Evolutionary conservation across 2,888 invertebrate species (phyloP).

Genomic region (Dicyrtoma fusca): DNA sequence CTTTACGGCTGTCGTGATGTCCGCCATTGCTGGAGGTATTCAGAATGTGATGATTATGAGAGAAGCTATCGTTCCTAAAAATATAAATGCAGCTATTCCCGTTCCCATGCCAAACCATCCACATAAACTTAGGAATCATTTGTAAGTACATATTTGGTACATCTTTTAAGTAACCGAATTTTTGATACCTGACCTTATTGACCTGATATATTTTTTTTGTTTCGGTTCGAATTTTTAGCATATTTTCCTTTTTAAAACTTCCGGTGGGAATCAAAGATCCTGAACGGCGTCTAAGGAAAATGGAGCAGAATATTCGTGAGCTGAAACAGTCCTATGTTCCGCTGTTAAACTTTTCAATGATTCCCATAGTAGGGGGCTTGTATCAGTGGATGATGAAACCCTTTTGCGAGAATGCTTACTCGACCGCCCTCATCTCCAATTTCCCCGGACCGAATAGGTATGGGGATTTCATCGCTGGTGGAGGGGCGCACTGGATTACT

Average conservation of each 20-base stretch:
- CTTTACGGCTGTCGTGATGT: slow-evolving; percentile 48
- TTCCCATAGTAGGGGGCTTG: slow-evolving; percentile 26
- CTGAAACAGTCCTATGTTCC: slow-evolving; percentile 41
- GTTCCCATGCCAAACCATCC: slow-evolving; percentile 51
- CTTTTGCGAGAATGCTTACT: slow-evolving; percentile 14
- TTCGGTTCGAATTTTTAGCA: slow-evolving; percentile 37
- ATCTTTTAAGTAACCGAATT: no score
- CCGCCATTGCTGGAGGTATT: slow-evolving; percentile 46
- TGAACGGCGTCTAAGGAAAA: slow-evolving; percentile 33
- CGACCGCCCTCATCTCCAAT: slow-evolving; percentile 28
- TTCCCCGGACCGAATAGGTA: slow-evolving; percentile 25
- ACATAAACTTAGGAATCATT: slow-evolving; percentile 46
- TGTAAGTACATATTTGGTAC: no score
- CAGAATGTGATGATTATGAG: slow-evolving; percentile 41
- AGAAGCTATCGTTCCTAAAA: slow-evolving; percentile 39
- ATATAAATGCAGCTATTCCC: slow-evolving; percentile 45
- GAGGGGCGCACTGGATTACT: slow-evolving; percentile 36
- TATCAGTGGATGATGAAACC: slow-evolving; percentile 14
- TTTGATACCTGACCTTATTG: background rate
- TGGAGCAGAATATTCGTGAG: slow-evolving; percentile 37
- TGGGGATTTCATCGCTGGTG: slow-evolving; percentile 30
- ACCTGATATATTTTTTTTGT: background rate
- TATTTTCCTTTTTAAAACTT: slow-evolving; percentile 47
- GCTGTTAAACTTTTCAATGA: background rate
- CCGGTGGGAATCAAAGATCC: slow-evolving; percentile 45